A percentile compares a stretch with the other conserved stretches of the same genome.
phyloP scores from a whole-genome alignment of 2,888 invertebrate species.

The Drosophila mimica region DNA sequence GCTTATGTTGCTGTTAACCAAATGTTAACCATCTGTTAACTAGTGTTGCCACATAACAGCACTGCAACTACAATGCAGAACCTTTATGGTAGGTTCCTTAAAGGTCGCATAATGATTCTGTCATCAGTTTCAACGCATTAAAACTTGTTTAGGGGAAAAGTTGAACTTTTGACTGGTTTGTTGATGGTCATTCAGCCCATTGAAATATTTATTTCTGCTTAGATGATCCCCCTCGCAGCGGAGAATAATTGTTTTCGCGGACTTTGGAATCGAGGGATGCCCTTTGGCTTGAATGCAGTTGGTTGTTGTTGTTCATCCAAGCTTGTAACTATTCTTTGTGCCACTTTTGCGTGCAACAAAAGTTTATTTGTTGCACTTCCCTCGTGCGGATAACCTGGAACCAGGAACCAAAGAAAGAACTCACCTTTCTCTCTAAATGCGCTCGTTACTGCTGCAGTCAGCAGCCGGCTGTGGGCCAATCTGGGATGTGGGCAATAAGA shows the following conservation, averaged over 20 bases:
- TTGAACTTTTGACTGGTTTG: slow-evolving; percentile 11
- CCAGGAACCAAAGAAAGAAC: slow-evolving; percentile 10
- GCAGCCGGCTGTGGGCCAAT: not conserved
- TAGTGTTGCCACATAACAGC: no score
- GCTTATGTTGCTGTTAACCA: no score
- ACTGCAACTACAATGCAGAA: no score
- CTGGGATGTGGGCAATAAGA: slow-evolving; percentile 54
- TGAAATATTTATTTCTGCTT: slow-evolving; percentile 17
- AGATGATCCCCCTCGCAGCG: slow-evolving; percentile 5
- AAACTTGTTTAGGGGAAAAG: not conserved
- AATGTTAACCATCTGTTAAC: no score
- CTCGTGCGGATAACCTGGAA: slow-evolving; percentile 24
- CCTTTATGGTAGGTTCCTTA: not conserved
- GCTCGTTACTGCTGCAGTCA: not conserved
- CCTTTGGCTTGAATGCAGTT: slow-evolving; percentile 21
- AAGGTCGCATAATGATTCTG: not conserved
- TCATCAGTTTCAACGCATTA: not conserved
- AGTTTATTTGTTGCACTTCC: slow-evolving; percentile 70
- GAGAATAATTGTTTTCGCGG: slow-evolving; percentile 22
- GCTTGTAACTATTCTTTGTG: slow-evolving; percentile 49
- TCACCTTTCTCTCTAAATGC: slow-evolving; percentile 29
- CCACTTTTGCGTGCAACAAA: slow-evolving; percentile 59
- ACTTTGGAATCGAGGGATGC: slow-evolving; percentile 13
- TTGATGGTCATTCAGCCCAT: slow-evolving; percentile 12
- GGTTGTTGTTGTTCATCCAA: slow-evolving; percentile 23